These are phyloP conservation scores for Byasa hedistus DNA, from an alignment of 2,888 invertebrate species.

Conservation along the genomic window DNA sequence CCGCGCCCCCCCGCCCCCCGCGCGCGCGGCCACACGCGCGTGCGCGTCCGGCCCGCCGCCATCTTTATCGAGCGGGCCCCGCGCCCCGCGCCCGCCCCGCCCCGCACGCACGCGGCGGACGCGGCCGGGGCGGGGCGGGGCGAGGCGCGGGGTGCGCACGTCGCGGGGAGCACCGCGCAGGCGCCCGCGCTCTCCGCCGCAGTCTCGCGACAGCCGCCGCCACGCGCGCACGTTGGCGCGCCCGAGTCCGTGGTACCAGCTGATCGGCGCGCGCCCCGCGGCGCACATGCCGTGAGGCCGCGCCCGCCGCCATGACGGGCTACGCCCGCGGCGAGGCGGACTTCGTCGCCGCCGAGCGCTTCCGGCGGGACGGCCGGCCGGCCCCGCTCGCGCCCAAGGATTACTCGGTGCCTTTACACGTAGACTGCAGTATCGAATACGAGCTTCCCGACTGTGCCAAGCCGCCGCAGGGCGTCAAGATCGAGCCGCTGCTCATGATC, in stretches of 20 bases:
- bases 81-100: constrained; percentile 38
- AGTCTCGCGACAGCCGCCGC: constrained; percentile 57
- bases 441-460: constrained; percentile 93
- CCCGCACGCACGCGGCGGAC: constrained; percentile 41
- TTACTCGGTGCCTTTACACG: constrained; percentile 91
- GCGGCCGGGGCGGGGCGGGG: constrained; percentile 43
- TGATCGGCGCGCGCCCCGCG: constrained; percentile 73
- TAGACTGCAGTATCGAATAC: constrained; percentile 95
- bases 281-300: constrained; percentile 76
- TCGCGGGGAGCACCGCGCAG: constrained; percentile 54
- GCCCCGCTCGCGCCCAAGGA: constrained; percentile 84
- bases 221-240: constrained; percentile 50
- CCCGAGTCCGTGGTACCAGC: constrained; percentile 60
- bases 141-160: constrained; percentile 48
- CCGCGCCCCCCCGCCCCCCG: constrained; percentile 20
- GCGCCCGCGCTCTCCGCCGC: constrained; percentile 58
- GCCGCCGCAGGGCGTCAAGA: constrained; percentile 90
- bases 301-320: constrained; percentile 74
- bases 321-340: constrained; percentile 75
- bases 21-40: constrained; percentile 24
- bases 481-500: constrained; percentile 93
- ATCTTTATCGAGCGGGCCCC: constrained; percentile 54
- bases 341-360: constrained; percentile 73
- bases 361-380: constrained; percentile 70
- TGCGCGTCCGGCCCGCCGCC: constrained; percentile 41